Base-by-base conservation (phyloP, 2,797 vertebrate species). In the Echeneis naucrates region DNA sequence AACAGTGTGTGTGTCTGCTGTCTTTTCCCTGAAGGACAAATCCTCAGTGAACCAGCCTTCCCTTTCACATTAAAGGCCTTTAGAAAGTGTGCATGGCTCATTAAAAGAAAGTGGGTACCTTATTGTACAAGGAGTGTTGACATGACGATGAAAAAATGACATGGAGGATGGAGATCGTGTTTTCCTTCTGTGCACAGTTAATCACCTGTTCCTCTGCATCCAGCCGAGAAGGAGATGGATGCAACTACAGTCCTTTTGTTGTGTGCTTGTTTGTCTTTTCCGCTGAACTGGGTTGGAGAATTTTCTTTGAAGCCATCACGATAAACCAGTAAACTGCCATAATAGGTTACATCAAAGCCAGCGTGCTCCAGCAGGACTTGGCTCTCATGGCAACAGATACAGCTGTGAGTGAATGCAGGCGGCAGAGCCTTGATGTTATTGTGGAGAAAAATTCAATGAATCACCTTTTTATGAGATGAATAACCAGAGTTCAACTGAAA, bases 371-470 rank as follows among this genome's bases (percentile, higher is more conserved):
- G 81, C 79, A 61, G 78, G 73, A 82, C 82, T 84, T 64, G 61
- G 87, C 86, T 93, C 84, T 90, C 93, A 92, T 94, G 92, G 93
- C 75, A 88, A 95, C 89, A 68, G 82, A 86, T 82, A 33, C 75
- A 84, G 82, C 80, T 71, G 66, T 67, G 78, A 62, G 59, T 59
- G 82, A 76, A 80, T 50, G 73, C 64, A 40, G 42, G 54, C 60
- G 30, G 68, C 72, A 52, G 63, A 82, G 75, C 82, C 75, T 75
- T 80, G 85, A 82, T 83, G 75, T 83, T 26, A 77, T 76, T 80
- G 71, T 80, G 57, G 64, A 68, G 71, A 57, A 37, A 59, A 50
- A 83, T 62, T 62, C 42, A 24, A 11, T 45, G 12, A 2, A 24
- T 24, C 47, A 38, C 6, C 40, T 52, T 59, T 30, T 30, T 45